Conservation (phyloP, 1,140 invertebrate species). For the Phortica variegata region DNA sequence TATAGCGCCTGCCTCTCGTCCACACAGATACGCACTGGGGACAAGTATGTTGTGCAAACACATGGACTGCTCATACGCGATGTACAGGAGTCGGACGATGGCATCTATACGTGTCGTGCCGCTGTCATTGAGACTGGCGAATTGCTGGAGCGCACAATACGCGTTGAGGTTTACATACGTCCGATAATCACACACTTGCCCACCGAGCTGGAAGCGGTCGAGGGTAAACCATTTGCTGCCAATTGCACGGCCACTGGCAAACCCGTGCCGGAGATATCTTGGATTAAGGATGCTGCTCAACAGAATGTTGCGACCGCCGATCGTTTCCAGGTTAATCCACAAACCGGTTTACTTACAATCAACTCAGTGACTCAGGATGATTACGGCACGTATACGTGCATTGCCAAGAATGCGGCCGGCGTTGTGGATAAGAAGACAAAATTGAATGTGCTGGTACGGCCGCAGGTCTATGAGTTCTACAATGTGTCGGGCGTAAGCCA, state of each 20-base stretch:
- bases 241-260: constrained; percentile 78
- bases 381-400: constrained; percentile 78
- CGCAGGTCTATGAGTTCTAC: constrained; percentile 74
- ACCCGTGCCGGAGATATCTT: constrained; percentile 76
- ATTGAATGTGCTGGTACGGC: constrained; percentile 70
- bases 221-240: constrained; percentile 74
- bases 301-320: constrained; percentile 69
- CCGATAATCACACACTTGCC: constrained; percentile 68
- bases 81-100: constrained; percentile 78
- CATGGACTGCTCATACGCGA: constrained; percentile 78
- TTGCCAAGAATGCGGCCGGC: constrained; percentile 79
- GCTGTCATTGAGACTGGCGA: constrained; percentile 78
- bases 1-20: not conserved
- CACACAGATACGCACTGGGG: constrained; percentile 62
- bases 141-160: constrained; percentile 71
- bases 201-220: constrained; percentile 66
- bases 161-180: constrained; percentile 77
- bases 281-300: constrained; percentile 71
- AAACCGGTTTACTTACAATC: constrained; percentile 71
- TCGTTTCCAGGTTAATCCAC: constrained; percentile 73
- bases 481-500: constrained; percentile 71
- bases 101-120: constrained; percentile 80
- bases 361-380: constrained; percentile 75
- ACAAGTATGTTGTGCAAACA: constrained; percentile 72
- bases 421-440: constrained; percentile 62